Conservation (phyloP, 64 coral and sea anemone species). For the Actinia tenebrosa region DNA sequence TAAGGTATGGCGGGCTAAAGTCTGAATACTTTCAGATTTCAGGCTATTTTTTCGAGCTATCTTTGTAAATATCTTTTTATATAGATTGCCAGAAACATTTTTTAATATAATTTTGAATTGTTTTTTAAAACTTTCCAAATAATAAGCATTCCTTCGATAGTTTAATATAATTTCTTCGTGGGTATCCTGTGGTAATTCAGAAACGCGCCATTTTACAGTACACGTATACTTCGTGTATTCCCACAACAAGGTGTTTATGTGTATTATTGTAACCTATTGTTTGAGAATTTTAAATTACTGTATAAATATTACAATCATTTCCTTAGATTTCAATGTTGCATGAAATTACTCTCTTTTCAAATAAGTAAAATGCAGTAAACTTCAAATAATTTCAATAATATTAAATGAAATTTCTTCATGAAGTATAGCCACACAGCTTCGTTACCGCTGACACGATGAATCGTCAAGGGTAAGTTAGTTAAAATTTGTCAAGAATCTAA, state of each 20-base stretch:
- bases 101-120: background rate
- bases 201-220: background rate
- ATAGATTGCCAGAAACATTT: background rate
- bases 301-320: too few relatives aligned
- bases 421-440: background rate
- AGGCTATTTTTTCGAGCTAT: too few relatives aligned
- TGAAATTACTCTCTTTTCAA: too few relatives aligned
- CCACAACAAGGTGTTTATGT: background rate
- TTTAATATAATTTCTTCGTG: background rate
- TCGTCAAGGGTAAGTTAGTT: background rate
- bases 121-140: background rate
- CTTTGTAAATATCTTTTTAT: background rate
- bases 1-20: background rate
- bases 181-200: background rate
- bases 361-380: too few relatives aligned
- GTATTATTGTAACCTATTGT: background rate
- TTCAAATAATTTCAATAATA: background rate
- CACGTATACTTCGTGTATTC: background rate
- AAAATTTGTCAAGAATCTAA: background rate
- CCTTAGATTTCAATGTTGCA: too few relatives aligned
- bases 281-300: too few relatives aligned
- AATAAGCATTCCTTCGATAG: background rate
- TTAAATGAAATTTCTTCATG: background rate
- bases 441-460: background rate
- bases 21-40: too few relatives aligned